A percentile compares a stretch with the other conserved stretches of the same genome.
phyloP scores from a whole-genome alignment of 2,113 vertebrate genomes.

The Nymphicus hollandicus region DNA sequence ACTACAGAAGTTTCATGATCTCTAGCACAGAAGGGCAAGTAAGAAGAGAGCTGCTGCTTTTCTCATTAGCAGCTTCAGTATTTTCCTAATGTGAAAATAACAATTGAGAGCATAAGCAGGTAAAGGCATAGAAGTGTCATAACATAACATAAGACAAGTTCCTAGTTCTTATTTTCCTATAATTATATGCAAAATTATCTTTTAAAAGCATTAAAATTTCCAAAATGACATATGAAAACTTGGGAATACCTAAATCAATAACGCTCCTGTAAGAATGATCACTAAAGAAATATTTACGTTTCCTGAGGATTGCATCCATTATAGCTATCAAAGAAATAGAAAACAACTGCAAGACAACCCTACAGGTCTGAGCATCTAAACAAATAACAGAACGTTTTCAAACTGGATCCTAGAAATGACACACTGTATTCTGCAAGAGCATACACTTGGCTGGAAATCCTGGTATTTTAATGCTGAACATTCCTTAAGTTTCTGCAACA shows the following conservation, averaged over 20 bases:
- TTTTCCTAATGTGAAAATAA: not conserved
- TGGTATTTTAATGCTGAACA: not conserved
- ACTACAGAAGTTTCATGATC: not conserved
- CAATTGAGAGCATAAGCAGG: not conserved
- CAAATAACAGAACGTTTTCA: not conserved
- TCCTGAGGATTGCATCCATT: not conserved
- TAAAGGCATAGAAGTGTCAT: not conserved
- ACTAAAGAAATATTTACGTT: not conserved
- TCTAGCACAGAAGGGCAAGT: not conserved
- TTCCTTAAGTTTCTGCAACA: not conserved
- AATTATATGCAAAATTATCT: not conserved
- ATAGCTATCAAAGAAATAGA: not conserved
- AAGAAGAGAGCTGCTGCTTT: not conserved
- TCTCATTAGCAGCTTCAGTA: not conserved
- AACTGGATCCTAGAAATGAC: rapidly evolving
- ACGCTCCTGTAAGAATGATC: not conserved
- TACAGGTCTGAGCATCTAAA: rapidly evolving
- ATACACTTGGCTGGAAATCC: not conserved
- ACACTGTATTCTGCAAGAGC: not conserved
- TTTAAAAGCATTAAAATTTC: not conserved
- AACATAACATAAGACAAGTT: not conserved
- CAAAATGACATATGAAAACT: not conserved
- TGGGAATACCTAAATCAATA: not conserved
- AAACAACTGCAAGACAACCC: not conserved
- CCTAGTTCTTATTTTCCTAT: not conserved